A percentile compares a stretch with the other conserved stretches of the same genome.
phyloP scores from a whole-genome alignment of 2,113 vertebrate genomes.

The Mirza zaza region DNA sequence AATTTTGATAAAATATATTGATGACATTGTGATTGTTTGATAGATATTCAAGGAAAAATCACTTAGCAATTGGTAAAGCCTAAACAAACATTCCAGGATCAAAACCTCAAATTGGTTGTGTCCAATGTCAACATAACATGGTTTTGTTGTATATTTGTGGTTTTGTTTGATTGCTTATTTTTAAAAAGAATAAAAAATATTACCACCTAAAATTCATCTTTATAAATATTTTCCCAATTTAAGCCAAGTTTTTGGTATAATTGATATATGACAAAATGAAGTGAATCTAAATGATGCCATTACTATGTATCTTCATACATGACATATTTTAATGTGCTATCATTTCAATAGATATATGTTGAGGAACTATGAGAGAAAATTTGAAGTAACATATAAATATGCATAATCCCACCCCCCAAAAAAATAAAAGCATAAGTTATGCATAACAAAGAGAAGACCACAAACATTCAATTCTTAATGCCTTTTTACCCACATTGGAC shows the following conservation, averaged over 20 bases:
- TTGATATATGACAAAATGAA: not conserved
- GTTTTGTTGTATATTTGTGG: not conserved
- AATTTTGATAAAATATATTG: not conserved
- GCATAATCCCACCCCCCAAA: fast-evolving
- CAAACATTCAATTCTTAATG: not conserved
- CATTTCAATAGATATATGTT: not conserved
- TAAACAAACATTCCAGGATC: not conserved
- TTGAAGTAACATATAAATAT: not conserved
- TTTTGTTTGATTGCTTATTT: not conserved
- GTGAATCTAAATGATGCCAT: not conserved
- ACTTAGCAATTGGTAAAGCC: not conserved
- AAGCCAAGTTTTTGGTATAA: not conserved
- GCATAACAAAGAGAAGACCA: not conserved
- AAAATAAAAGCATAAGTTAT: not conserved
- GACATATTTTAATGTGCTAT: not conserved
- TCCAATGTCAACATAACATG: not conserved
- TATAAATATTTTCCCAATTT: not conserved
- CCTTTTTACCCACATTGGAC: not conserved
- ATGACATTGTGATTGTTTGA: not conserved
- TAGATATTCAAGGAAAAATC: not conserved
- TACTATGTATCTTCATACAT: not conserved
- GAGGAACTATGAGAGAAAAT: not conserved
- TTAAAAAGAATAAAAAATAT: not conserved
- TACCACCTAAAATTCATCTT: not conserved
- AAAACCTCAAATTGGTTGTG: not conserved